These are phyloP conservation scores for Emydoidea blandingii DNA, from an alignment of 2,797 vertebrate species.

Conservation along the genomic window DNA sequence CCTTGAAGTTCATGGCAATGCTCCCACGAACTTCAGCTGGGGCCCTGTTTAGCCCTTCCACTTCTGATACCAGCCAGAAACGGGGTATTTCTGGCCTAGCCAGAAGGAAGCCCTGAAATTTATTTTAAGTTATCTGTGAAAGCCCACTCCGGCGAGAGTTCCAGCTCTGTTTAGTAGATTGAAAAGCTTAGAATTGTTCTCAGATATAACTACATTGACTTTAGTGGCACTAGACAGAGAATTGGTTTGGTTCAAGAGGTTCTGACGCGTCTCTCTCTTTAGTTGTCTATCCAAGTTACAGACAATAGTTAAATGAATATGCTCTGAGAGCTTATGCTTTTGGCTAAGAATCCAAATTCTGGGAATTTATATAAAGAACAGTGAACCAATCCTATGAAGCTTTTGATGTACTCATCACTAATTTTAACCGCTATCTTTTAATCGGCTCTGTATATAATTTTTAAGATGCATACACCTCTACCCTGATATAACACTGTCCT, in stretches of 20 bases:
- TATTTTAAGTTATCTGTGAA: background rate
- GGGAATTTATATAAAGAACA: background rate
- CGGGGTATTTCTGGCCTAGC: background rate
- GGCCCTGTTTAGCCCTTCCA: background rate
- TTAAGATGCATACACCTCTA: background rate
- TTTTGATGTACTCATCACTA: background rate
- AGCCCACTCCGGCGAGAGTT: background rate
- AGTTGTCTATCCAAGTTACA: background rate
- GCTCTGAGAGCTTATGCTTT: background rate
- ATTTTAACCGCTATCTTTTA: slow-evolving; percentile 17
- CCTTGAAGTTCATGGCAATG: too few species aligned
- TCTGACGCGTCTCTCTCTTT: background rate
- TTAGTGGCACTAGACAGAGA: background rate
- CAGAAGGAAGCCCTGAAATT: background rate
- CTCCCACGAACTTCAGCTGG: background rate
- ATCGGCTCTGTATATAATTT: background rate
- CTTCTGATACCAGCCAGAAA: background rate
- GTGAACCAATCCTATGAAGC: background rate
- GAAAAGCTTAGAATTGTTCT: background rate
- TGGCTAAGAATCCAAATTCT: background rate
- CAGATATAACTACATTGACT: background rate
- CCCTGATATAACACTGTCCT: too few species aligned
- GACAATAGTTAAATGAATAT: too few species aligned
- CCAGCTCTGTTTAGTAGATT: background rate
- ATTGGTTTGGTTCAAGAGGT: background rate